Base-by-base conservation (phyloP, 2,888 invertebrate genomes). In the Theodoxus fluviatilis region DNA sequence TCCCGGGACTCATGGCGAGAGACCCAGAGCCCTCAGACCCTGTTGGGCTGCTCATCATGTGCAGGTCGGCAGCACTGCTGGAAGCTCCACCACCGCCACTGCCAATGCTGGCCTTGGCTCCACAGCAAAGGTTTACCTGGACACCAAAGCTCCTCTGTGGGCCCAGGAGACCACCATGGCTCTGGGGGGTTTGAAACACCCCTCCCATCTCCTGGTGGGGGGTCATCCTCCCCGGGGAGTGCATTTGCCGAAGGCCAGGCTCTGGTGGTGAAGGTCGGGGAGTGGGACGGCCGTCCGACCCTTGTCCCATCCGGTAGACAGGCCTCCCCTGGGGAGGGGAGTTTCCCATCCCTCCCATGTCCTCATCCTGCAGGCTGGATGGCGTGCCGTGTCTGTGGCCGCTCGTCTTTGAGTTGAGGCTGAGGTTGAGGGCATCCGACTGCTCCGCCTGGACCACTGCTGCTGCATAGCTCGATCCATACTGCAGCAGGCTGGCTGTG, bases 351-450 rank as follows among this genome's bases (percentile, higher is more conserved):
- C 35, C 37, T 52, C 22, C 35, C n/a, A 57, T 65, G n/a, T 55
- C 59, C 15, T 59, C 63, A 1, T 52, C 31, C 12, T 31, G n/a
- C 43, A 28, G 47, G 9, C 22, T 38, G 35, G 28, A 28, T 35
- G 35, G 28, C 25, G 25, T 28, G 3, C 43, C 61, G 28, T 52
- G 2, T 7, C n/a, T n/a, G n/a, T 25, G 25, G n/a, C 52, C n/a
- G 52, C 12, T 64, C 61, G 1, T 70, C 67, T 1, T 67, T 52
- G 37, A 35, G 57, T 22, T 55, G 28, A 25, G 71, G 69, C 76
- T 80, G 52, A 82, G 77, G 70, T 82, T 81, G 61, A 82, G 76
- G 6, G 82, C 82, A 70, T 81, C 80, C n/a, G 77, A 75, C 73
- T 81, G 80, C 18, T 76, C 77, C 9, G 77, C 74, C 55, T 77